These are phyloP conservation scores for Brachionus rotundiformis DNA, from an alignment of 1,140 invertebrate genomes.

Conservation along the genomic window DNA sequence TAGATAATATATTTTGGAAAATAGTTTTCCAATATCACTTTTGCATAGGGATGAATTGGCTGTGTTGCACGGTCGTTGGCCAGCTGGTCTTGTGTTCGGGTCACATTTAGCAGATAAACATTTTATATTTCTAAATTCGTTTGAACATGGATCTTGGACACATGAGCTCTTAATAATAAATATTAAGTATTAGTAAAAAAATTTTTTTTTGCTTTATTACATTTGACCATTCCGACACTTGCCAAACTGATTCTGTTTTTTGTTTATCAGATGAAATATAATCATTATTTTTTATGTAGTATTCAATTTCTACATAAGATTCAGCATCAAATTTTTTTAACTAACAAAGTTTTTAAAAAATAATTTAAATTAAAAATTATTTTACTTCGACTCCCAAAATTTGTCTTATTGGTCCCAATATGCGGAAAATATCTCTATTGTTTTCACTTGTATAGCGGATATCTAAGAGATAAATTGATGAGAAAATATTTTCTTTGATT, in stretches of 20 bases:
- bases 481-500: too few species aligned
- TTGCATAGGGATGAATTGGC: background rate
- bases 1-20: constrained; percentile 3
- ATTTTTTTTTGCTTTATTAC: background rate
- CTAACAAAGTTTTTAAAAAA: background rate
- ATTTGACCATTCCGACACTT: constrained; percentile 6
- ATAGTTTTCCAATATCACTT: background rate
- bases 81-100: background rate
- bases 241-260: background rate
- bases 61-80: background rate
- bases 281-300: background rate
- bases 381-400: background rate
- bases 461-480: background rate
- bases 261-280: background rate
- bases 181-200: background rate
- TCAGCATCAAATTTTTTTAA: background rate
- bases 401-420: background rate
- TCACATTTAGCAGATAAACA: background rate
- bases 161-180: constrained; percentile 13
- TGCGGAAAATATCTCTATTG: background rate
- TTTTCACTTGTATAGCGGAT: background rate
- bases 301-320: background rate
- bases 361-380: background rate
- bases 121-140: background rate
- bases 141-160: background rate